Evolutionary conservation across 2,797 vertebrate genomes (phyloP).

Genomic region (Ambastaia sidthimunki): DNA sequence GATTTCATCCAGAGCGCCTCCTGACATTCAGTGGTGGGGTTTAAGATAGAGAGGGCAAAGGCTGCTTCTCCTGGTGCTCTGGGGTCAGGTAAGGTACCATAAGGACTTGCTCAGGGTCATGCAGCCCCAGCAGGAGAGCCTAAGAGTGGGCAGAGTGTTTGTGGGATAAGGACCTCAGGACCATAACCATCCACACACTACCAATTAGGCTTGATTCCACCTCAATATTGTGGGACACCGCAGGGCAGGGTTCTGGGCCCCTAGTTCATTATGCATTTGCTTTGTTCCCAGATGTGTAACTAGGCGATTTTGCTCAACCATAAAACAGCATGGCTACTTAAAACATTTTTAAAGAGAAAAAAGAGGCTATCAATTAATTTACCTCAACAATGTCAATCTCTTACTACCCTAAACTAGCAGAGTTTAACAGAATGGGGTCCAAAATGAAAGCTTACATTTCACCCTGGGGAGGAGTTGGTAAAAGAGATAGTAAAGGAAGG

Average conservation of each 20-base stretch:
- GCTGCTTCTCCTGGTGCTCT: conserved; percentile 73
- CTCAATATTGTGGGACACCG: conserved; percentile 74
- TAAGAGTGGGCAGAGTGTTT: conserved; percentile 4
- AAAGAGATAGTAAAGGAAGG: not conserved
- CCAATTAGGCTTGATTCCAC: conserved; percentile 67
- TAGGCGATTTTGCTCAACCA: conserved; percentile 72
- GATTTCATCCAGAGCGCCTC: conserved; percentile 74
- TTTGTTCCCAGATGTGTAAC: conserved; percentile 77
- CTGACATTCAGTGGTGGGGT: conserved; percentile 70
- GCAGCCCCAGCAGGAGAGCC: conserved; percentile 22
- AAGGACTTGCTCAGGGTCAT: conserved; percentile 79
- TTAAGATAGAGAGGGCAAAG: conserved; percentile 71
- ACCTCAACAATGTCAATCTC: not conserved
- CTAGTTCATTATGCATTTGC: conserved; percentile 69
- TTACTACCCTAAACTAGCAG: not conserved
- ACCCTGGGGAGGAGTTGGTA: conserved; percentile 40
- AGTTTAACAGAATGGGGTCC: conserved; percentile 20
- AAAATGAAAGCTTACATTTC: not conserved
- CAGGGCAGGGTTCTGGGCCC: conserved; percentile 72
- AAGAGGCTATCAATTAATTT: conserved; percentile 63
- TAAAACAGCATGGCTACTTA: conserved; percentile 71
- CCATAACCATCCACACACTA: conserved; percentile 74
- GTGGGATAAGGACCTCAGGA: conserved; percentile 24
- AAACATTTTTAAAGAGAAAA: conserved; percentile 54
- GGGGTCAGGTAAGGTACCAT: conserved; percentile 81